Base-by-base conservation (phyloP, 2,888 invertebrate species). In the Cerceris ruficornis region DNA sequence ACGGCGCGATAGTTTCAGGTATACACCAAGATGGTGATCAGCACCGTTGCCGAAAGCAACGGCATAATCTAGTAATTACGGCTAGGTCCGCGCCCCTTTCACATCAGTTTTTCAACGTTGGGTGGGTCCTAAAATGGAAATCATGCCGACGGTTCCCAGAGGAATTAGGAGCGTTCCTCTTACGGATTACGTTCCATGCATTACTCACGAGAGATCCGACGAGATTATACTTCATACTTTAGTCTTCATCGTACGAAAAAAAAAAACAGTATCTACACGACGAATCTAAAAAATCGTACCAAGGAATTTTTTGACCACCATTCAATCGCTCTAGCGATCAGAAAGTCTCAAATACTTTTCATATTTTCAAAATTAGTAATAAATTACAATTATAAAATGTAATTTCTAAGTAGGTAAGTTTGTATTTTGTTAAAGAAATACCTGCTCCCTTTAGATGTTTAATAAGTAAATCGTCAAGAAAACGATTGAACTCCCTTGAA, bases 31-130 rank as follows among this genome's bases (percentile, higher is more conserved):
- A 58, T 39, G 64, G 15, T n/a, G 52, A 61, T 46, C 46, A 15
- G n/a, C n/a, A n/a, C 41, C 59, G 54, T n/a, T 15, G 55, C 15
- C 54, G 55, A 61, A 64, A 49, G 62, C 11, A 62, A 68, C 72
- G 73, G 62, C 62, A 58, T 74, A 74, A 74, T 74, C 74, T 64
- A 52, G 43, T 59, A 69, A 74, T 74, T 74, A 69, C 28, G 74
- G 0, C 49, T 13, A 42, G 59, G 17, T 28, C 73, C 8, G 39
- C 46, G 28, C n/a, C 66, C 62, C 49, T 55, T 28, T 28, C 50
- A 49, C 64, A 64, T 69, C 58, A 54, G 13, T 64, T 64, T 74
- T 74, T 60, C 52, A 52, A 54, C 46, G 13, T 46, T 64, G 69
- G 74, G 58, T 74, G 64, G 50, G 5, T 43, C 62, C 66, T 13